A percentile compares a stretch with the other conserved stretches of the same genome.
These are phyloP conservation scores for Ferrisia virgata DNA, from an alignment of 2,888 invertebrate genomes.

Conservation along the genomic window DNA sequence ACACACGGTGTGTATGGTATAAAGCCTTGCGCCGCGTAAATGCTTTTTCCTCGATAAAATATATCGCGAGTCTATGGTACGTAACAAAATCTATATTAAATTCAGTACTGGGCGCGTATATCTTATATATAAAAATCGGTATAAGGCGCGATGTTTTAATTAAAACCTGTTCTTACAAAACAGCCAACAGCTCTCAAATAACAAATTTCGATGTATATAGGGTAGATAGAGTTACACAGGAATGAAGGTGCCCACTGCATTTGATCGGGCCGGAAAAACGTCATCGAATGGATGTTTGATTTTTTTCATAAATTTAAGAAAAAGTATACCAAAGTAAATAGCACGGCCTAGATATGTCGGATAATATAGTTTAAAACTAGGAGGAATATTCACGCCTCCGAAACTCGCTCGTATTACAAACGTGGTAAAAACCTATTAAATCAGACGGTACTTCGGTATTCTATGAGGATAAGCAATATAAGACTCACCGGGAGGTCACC, in stretches of 20 bases:
- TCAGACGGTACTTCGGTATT: constrained; percentile 3
- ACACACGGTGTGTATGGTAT: no score
- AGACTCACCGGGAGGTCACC: constrained; percentile 9
- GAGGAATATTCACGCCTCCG: constrained; percentile 1
- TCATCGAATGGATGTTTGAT: not conserved
- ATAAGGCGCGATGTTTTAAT: not conserved
- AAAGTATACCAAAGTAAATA: not conserved
- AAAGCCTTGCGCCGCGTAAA: not conserved
- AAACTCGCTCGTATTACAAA: constrained; percentile 27
- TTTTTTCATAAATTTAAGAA: not conserved
- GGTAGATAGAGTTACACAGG: not conserved
- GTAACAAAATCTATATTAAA: not conserved
- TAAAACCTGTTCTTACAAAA: not conserved
- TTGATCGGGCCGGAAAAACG: not conserved
- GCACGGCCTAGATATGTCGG: not conserved
- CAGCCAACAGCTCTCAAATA: not conserved
- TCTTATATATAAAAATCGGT: not conserved
- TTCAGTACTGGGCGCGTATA: not conserved
- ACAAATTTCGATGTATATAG: not conserved
- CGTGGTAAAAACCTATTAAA: constrained; percentile 21
- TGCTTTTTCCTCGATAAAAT: not conserved
- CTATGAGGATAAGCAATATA: constrained; percentile 31
- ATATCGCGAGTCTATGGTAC: not conserved
- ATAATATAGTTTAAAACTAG: not conserved
- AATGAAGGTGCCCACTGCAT: not conserved